Evolutionary conservation across 2,888 invertebrate genomes (phyloP), one percentile per base, ranked within the genome.

Genomic region (Leptothorax acervorum): DNA sequence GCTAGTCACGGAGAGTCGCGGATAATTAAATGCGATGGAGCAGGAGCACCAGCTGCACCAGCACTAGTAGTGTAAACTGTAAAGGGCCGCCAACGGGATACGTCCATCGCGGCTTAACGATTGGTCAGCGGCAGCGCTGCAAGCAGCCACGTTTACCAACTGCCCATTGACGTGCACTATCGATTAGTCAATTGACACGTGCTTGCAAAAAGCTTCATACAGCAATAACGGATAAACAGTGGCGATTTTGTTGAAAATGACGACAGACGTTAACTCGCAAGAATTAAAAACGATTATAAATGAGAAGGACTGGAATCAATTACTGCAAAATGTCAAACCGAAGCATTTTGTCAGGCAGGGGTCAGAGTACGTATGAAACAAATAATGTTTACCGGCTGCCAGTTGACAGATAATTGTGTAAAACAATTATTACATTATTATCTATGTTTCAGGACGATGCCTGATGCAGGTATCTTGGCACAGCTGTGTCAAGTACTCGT

Each of bases 401-500:
- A 28, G 9, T 66, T 18, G 48, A 31, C 4, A 60, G 12, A 71
- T 23, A 68, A 66, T 71, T 53, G 53, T 78, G 35, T n/a, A 48
- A 12, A 23, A 18, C 3, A 18, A n/a, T 74, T 35, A 28, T 73
- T 74, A 31, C 51, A 57, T 42, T 42, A 42, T 42, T 42, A 23
- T 23, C 23, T 23, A 42, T 23, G 9, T 92, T 91, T 57, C 86
- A 93, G 93, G 79, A 86, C 87, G 18, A 73, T 91, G 23, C 51
- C 86, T 45, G 88, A 90, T 74, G 88, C 90, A 82, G 86, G 65
- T 62, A 83, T 91, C 11, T 71, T 93, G 62, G 90, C 92, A 9
- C 94, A 92, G 87, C 82, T 94, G 18, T 92, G 93, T 28, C 89
- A 92, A 42, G 83, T 91, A 2, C 84, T 94, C 28, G 87, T 88